Base-by-base conservation (phyloP, 2,888 invertebrate species). In the Lithophane ornitopus region DNA sequence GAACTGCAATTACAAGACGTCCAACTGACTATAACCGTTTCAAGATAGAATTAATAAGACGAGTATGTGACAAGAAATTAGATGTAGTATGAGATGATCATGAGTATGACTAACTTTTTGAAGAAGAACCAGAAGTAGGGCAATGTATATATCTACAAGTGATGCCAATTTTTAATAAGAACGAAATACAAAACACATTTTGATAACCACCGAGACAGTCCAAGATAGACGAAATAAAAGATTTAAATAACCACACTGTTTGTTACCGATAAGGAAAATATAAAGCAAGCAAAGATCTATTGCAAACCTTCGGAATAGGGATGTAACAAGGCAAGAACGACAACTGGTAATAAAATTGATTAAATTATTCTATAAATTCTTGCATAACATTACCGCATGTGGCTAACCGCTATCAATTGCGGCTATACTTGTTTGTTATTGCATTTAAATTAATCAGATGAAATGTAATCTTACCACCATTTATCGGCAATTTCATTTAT, bases 351-450 rank as follows among this genome's bases (percentile, higher is more conserved):
- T 41, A 41, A 11, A 26, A 41, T 26, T 62, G 39, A 62, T 39
- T 39, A 39, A 39, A 39, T 14, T 16, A n/a, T 39, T 62, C n/a
- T 2, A 62, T 62, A 62, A 4, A 63, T 63, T 39, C 52, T 44
- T 26, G n/a, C 34, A 44, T 52, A 46, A 26, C 59, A 12, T 76
- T n/a, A 34, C n/a, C 1, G 22, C 34, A 44, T 58, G 63, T 49
- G 49, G 72, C 14, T 71, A 54, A 80, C 80, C 59, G 26, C 39
- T 54, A n/a, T 46, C 58, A 41, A 34, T 71, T 34, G 26, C 39
- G 28, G n/a, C 28, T 58, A 16, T n/a, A 58, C 22, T 52, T 59
- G 52, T 14, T n/a, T 26, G 14, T 12, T 65, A 59, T 34, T 59
- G 44, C 26, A 22, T 65, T 52, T 28, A 34, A 34, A 58, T 66